phyloP scores from a whole-genome alignment of 2,888 invertebrate species.

The Parochlus steinenii region DNA sequence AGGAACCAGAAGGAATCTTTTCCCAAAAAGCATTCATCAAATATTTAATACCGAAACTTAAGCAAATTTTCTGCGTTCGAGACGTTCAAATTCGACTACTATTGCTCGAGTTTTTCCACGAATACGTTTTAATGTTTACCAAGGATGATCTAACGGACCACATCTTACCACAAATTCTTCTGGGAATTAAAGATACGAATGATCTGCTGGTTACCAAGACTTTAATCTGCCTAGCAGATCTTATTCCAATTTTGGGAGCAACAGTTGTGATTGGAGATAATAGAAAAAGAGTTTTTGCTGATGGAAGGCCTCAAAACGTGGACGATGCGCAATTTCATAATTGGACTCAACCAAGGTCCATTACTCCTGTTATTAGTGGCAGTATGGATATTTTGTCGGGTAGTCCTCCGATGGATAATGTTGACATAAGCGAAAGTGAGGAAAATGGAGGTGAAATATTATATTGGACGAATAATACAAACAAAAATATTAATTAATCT shows the following conservation, averaged over 20 bases:
- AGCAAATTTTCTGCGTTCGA: conserved; percentile 68
- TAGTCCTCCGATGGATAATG: conserved; percentile 23
- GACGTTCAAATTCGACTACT: conserved; percentile 70
- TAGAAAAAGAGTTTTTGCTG: conserved; percentile 64
- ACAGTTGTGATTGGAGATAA: conserved; percentile 59
- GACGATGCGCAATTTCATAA: conserved; percentile 13
- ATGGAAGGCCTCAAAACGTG: conserved; percentile 51
- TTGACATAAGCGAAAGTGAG: conserved; percentile 17
- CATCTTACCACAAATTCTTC: conserved; percentile 59
- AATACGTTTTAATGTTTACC: conserved; percentile 57
- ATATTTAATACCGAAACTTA: conserved; percentile 56
- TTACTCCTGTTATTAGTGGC: conserved; percentile 26
- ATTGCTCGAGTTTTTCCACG: conserved; percentile 58
- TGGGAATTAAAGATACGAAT: conserved; percentile 64
- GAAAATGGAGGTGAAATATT: too few relatives aligned
- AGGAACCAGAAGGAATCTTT: conserved; percentile 44
- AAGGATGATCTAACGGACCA: conserved; percentile 56
- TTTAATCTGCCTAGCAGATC: conserved; percentile 60
- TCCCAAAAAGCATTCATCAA: conserved; percentile 48
- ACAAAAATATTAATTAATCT: too few relatives aligned
- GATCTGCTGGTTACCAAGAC: conserved; percentile 70
- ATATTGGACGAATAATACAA: too few relatives aligned
- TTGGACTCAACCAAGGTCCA: conserved; percentile 22
- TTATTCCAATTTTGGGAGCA: conserved; percentile 73
- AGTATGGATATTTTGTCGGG: conserved; percentile 20